Base-by-base conservation (phyloP, 2,797 vertebrate genomes). In the Semotilus atromaculatus region DNA sequence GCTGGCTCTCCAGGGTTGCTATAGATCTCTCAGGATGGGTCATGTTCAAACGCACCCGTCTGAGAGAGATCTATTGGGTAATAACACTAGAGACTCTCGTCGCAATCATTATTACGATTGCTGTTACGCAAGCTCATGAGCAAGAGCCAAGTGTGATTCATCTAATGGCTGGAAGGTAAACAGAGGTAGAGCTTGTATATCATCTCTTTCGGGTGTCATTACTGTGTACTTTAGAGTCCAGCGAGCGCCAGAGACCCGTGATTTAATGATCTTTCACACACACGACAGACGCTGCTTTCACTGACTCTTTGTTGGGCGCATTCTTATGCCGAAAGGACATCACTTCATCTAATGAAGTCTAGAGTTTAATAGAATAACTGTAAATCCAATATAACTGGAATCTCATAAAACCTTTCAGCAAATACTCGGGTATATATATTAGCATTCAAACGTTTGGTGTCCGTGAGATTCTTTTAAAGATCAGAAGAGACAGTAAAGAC, bases 91-190 rank as follows among this genome's bases (percentile, higher is more conserved):
- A 72, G 74, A 71, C 38, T 74, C 70, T 66, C 31, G 21, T 72
- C 8, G n/a, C 62, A 43, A 48, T 68, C 53, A 67, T 88, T 79
- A 88, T 85, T 79, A 82, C 62, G 29, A 62, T 26, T 48, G 34
- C 73, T 29, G 75, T 79, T 87, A 84, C 34, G 55, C 83, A 81
- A 86, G 80, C 60, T 83, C 45, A 43, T 66, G 51, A 72, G 40
- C 53, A 19, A 0, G 36, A 51, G 82, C 79, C 87, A 81, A 83
- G 66, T 40, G 82, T 80, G 73, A 88, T 76, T 83, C 76, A 83
- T 82, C 77, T 74, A 73, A 84, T 66, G 74, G 26, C 83, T 82
- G 67, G 18, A 26, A 76, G 87, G 83, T 87, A 84, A 85, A 88
- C 85, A 76, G 67, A 81, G 83, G 80, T 88, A 67, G 60, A 85